Conservation (phyloP, 2,888 invertebrate species). For the Lochmaea crataegi region DNA sequence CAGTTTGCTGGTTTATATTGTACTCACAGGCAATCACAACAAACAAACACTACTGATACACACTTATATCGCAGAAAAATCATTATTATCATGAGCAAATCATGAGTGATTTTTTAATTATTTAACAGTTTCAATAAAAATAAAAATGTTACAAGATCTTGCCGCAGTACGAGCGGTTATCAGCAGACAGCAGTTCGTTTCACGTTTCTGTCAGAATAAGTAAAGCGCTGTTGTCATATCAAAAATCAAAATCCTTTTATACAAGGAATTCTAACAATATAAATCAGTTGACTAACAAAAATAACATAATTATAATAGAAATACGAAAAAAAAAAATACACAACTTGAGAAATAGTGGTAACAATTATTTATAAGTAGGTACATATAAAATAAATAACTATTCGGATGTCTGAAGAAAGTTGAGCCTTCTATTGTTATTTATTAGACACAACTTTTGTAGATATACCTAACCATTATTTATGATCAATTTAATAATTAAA, state of each 20-base stretch:
- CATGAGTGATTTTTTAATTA: slow-evolving; percentile 64
- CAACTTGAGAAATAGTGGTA: no score
- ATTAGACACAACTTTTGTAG: no score
- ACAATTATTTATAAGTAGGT: no score
- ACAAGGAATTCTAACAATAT: no score
- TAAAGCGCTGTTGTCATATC: slow-evolving; percentile 43
- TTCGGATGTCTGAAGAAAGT: no score
- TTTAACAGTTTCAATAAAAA: slow-evolving; percentile 57
- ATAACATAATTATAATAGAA: no score
- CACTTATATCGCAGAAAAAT: slow-evolving; percentile 69
- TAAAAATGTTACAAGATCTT: slow-evolving; percentile 62
- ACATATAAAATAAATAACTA: no score
- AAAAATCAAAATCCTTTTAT: neutral
- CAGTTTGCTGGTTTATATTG: slow-evolving; percentile 58
- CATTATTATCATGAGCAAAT: slow-evolving; percentile 79
- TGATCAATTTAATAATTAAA: no score
- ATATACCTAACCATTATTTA: no score
- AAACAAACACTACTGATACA: slow-evolving; percentile 58
- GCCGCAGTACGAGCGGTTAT: slow-evolving; percentile 60
- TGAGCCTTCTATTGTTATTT: no score
- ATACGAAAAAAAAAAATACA: no score
- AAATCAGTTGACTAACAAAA: no score
- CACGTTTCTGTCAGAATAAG: slow-evolving; percentile 45
- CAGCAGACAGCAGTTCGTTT: slow-evolving; percentile 52
- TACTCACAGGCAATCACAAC: slow-evolving; percentile 59